Percentiles rank a stretch among this genome's conserved stretches.
Evolutionary conservation across 2,797 vertebrate genomes (phyloP).

Genomic region (Microctenopoma lineatum): DNA sequence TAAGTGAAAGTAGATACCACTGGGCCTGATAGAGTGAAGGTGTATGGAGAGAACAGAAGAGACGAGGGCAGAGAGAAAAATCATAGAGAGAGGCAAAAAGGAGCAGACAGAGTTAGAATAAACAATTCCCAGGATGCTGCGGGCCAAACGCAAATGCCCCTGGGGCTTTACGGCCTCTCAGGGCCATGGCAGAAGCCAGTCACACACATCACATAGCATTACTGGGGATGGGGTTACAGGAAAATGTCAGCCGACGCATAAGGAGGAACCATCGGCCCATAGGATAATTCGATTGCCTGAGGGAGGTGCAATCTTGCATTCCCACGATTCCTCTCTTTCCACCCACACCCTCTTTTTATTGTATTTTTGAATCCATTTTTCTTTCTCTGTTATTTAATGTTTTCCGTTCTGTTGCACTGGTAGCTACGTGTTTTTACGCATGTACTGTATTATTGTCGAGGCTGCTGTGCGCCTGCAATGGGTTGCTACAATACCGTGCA

Average conservation of each 20-base stretch:
- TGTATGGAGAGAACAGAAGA: constrained; percentile 43
- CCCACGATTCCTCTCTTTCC: constrained; percentile 86
- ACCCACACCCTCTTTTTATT: constrained; percentile 83
- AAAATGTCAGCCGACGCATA: constrained; percentile 85
- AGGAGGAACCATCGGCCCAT: constrained; percentile 86
- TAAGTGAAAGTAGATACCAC: constrained; percentile 78
- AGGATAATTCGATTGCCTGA: constrained; percentile 85
- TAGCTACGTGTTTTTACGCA: constrained; percentile 54
- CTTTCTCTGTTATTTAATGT: constrained; percentile 72
- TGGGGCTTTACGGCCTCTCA: constrained; percentile 67
- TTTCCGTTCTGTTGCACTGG: constrained; percentile 65
- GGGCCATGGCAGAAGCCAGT: constrained; percentile 83
- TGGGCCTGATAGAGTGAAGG: constrained; percentile 36
- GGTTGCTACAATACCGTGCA: constrained; percentile 12
- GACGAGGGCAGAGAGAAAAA: constrained; percentile 31
- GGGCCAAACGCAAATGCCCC: constrained; percentile 68
- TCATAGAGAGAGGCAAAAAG: constrained; percentile 52
- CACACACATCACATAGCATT: constrained; percentile 86
- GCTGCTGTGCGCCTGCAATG: constrained; percentile 16
- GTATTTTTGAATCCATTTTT: constrained; percentile 74
- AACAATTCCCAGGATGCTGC: constrained; percentile 74
- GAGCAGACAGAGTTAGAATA: constrained; percentile 76
- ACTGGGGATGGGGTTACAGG: constrained; percentile 84
- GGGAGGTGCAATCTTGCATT: constrained; percentile 84
- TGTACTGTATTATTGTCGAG: constrained; percentile 34